These are phyloP conservation scores for Batillaria attramentaria DNA, from an alignment of 1,140 invertebrate species.

Conservation along the genomic window DNA sequence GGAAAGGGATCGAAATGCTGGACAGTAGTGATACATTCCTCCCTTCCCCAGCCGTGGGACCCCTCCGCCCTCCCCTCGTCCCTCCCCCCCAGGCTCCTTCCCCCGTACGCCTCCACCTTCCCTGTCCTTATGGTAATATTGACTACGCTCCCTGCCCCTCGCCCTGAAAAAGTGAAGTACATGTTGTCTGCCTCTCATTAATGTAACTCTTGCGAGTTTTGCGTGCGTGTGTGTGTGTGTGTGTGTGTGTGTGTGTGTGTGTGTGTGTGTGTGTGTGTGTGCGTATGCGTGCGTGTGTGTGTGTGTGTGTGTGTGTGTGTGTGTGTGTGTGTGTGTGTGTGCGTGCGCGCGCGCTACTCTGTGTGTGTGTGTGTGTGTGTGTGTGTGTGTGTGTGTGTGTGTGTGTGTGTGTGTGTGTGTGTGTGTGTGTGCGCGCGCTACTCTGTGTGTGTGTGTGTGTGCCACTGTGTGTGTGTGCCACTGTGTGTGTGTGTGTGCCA, in stretches of 20 bases:
- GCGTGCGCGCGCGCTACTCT: no score
- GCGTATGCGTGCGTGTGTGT: background rate
- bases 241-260: background rate
- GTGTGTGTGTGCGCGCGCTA: background rate
- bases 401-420: background rate
- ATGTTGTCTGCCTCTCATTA: background rate
- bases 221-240: background rate
- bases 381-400: background rate
- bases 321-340: background rate
- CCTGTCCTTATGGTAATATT: no score
- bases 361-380: background rate
- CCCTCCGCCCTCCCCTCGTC: background rate
- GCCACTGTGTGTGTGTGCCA: background rate
- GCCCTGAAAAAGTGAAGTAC: background rate
- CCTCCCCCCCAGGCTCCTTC: background rate
- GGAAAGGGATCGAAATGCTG: background rate
- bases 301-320: background rate
- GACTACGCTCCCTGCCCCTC: background rate
- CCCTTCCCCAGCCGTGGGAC: no score
- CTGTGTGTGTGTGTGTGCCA: background rate
- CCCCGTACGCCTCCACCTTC: background rate
- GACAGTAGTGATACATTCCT: background rate
- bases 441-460: conserved; percentile 5
- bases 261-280: background rate
- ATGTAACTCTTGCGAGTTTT: background rate